Evolutionary conservation across 2,113 vertebrate genomes (phyloP).

Genomic region (Bubo blakistoni): DNA sequence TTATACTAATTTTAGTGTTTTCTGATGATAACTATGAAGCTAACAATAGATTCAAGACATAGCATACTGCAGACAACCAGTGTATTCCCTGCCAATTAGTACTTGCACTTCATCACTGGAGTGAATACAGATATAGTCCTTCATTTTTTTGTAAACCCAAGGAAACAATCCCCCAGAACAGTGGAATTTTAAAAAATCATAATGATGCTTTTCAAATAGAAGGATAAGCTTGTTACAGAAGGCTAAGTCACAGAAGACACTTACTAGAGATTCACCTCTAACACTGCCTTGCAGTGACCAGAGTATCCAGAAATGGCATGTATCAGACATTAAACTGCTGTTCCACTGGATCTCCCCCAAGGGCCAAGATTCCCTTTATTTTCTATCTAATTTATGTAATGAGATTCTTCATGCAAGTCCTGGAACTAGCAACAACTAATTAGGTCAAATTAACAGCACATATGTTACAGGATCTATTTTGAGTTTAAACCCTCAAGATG

Average conservation of each 20-base stretch:
- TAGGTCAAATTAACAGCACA: constrained; percentile 63
- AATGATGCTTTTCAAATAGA: neutral
- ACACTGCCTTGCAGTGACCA: neutral
- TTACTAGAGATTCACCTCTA: neutral
- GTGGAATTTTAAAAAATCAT: neutral
- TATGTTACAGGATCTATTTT: constrained; percentile 44
- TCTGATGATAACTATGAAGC: neutral
- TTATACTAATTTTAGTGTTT: neutral
- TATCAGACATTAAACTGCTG: neutral
- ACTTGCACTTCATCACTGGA: neutral
- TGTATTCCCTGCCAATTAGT: neutral
- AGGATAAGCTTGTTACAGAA: neutral
- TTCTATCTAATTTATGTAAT: constrained; percentile 41
- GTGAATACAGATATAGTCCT: neutral
- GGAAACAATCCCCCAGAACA: neutral
- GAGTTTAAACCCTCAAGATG: constrained; percentile 18
- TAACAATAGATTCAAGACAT: neutral
- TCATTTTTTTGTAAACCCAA: neutral
- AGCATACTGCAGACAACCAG: neutral
- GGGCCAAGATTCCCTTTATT: neutral
- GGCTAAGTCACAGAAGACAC: neutral
- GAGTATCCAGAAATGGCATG: neutral
- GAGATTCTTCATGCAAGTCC: constrained; percentile 44
- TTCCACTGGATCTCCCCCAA: neutral
- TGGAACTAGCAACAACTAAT: constrained; percentile 40